Evolutionary conservation across 2,113 vertebrate genomes (phyloP).

Genomic region (Nasalis larvatus): DNA sequence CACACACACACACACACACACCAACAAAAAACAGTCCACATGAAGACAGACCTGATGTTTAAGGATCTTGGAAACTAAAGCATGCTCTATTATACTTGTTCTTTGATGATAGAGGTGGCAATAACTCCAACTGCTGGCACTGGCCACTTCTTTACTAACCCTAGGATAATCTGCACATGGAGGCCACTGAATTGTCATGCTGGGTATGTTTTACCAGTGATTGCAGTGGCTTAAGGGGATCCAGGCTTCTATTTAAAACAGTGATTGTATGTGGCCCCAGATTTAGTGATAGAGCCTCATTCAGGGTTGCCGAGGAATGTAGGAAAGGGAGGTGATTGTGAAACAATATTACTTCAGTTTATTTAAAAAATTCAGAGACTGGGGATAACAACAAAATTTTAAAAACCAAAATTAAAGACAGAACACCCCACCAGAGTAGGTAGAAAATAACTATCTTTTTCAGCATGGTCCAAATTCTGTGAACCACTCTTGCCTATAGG

Average conservation of each 20-base stretch:
- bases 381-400: neutral
- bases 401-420: neutral
- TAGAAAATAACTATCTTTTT: neutral
- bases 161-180: neutral
- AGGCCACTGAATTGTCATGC: neutral
- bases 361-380: neutral
- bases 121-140: neutral
- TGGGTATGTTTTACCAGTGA: neutral
- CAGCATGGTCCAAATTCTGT: neutral
- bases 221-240: neutral
- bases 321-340: neutral
- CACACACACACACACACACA: neutral
- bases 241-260: neutral
- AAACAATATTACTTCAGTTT: neutral
- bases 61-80: neutral
- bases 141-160: neutral
- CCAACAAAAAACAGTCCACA: neutral
- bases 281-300: neutral
- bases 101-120: neutral
- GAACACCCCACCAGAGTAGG: neutral
- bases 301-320: neutral
- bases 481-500: neutral
- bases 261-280: neutral
- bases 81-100: neutral
- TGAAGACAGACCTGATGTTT: neutral